These are phyloP conservation scores for Hippocampus barbouri DNA, from an alignment of 2,113 vertebrate genomes.

Conservation along the genomic window DNA sequence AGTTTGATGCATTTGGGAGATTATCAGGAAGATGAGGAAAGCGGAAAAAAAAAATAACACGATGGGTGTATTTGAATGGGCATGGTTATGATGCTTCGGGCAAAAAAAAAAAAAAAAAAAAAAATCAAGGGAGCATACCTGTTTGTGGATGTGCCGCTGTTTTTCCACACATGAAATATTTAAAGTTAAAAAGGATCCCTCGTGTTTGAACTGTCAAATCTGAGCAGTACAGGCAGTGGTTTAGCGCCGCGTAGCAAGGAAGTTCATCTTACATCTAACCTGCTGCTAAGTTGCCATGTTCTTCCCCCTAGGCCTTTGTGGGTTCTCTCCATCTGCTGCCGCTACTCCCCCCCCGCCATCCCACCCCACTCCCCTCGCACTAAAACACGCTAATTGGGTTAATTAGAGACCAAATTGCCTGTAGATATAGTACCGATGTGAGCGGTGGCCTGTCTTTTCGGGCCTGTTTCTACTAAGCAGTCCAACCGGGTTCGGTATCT, in stretches of 20 bases:
- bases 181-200: too few species aligned
- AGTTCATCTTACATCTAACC: neutral
- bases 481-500: neutral
- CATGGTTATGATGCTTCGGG: neutral
- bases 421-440: neutral
- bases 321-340: neutral
- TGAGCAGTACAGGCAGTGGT: neutral
- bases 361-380: neutral
- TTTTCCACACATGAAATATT: too few species aligned
- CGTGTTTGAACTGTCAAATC: neutral
- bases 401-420: slow-evolving; percentile 6
- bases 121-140: neutral
- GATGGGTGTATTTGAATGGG: neutral
- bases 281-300: slow-evolving; percentile 3
- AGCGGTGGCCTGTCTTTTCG: neutral
- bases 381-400: slow-evolving; percentile 4
- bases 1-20: neutral
- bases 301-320: neutral
- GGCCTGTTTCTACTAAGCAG: neutral
- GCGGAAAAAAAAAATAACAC: neutral
- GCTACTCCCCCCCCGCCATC: neutral
- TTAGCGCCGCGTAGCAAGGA: neutral
- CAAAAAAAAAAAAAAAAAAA: too few species aligned
- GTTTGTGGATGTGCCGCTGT: neutral
- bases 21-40: neutral